Evolutionary conservation across 2,113 vertebrate species (phyloP).

Genomic region (Fregata magnificens): DNA sequence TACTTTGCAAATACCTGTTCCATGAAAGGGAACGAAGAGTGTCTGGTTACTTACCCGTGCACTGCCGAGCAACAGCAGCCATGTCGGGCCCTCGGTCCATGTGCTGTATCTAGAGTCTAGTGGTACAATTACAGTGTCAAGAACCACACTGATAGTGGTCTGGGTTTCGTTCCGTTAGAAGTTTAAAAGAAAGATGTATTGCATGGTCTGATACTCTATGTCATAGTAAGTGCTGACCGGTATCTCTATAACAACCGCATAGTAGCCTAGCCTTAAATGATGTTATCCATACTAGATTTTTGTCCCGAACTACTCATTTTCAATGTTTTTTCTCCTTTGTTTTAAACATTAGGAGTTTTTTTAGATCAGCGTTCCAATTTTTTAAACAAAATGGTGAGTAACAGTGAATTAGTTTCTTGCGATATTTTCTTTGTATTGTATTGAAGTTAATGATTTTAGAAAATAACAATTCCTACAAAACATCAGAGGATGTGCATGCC

Average conservation of each 20-base stretch:
- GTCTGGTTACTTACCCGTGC: background rate
- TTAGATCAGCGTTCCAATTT: background rate
- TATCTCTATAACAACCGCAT: background rate
- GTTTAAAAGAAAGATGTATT: background rate
- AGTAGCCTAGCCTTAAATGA: background rate
- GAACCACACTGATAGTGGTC: background rate
- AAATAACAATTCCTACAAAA: background rate
- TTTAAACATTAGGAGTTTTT: background rate
- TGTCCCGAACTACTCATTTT: background rate
- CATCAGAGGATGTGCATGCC: background rate
- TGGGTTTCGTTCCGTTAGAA: background rate
- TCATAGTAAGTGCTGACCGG: background rate
- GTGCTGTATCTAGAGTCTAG: background rate
- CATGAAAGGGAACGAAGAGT: background rate
- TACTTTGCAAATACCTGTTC: background rate
- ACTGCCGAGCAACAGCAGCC: background rate
- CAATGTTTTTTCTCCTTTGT: background rate
- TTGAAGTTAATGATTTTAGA: background rate
- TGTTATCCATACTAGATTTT: background rate
- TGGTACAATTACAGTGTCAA: fast-evolving
- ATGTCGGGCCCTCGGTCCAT: fast-evolving
- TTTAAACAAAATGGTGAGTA: background rate
- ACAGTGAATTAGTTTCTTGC: background rate
- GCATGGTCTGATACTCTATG: background rate
- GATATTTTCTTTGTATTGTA: background rate